Conservation (phyloP, 2,113 vertebrate species). For the Eira barbara region DNA sequence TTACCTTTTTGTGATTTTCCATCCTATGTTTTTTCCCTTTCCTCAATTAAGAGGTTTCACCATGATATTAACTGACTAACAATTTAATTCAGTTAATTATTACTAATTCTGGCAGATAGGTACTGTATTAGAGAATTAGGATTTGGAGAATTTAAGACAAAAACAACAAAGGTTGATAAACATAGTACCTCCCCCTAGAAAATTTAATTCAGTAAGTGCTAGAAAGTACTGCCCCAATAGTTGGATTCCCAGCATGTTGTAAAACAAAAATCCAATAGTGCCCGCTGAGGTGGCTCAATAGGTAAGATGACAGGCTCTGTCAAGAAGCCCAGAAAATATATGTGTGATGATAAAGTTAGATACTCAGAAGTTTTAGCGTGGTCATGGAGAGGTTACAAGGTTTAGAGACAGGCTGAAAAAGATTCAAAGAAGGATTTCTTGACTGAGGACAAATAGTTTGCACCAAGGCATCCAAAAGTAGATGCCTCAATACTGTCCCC, state of each 20-base stretch:
- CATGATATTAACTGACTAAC: not conserved
- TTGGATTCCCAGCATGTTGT: not conserved
- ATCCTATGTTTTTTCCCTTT: not conserved
- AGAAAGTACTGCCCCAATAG: not conserved
- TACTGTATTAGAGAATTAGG: not conserved
- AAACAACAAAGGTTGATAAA: not conserved
- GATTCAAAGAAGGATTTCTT: not conserved
- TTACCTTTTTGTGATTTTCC: not conserved
- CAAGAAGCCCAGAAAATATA: not conserved
- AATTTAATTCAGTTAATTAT: not conserved
- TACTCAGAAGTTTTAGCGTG: not conserved
- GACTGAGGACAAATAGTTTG: not conserved
- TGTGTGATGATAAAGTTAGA: not conserved
- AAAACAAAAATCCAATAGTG: not conserved
- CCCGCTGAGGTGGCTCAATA: accelerated
- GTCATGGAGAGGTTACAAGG: not conserved
- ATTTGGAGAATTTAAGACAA: not conserved
- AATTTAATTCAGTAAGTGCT: not conserved
- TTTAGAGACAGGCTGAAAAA: not conserved
- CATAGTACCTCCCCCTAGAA: not conserved
- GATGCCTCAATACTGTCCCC: not conserved
- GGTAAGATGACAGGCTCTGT: not conserved
- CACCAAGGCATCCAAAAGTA: not conserved
- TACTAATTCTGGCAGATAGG: not conserved
- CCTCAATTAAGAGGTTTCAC: not conserved